Conservation (phyloP, 1,140 invertebrate genomes). For the Lethocerus indicus region DNA sequence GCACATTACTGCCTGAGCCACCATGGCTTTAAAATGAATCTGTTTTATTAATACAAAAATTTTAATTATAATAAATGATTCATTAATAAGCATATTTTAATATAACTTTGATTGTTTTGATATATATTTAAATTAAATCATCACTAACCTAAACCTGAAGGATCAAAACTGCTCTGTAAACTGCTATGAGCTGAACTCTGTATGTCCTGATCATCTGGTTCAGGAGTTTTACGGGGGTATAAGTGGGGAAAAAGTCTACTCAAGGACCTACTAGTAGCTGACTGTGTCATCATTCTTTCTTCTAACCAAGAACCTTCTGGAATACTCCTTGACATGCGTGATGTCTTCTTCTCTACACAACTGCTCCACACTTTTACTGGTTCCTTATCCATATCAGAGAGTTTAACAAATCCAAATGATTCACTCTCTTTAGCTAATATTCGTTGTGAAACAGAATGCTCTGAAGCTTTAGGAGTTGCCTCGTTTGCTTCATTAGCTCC, state of each 20-base stretch:
- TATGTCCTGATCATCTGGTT: neutral
- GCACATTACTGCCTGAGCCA: too few relatives aligned
- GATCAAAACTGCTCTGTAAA: too few relatives aligned
- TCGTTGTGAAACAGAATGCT: conserved; percentile 11
- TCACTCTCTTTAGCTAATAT: conserved; percentile 2
- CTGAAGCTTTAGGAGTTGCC: conserved; percentile 11
- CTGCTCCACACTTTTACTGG: neutral
- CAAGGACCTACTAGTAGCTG: conserved; percentile 19
- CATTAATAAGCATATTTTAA: neutral
- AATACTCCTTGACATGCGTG: conserved; percentile 30
- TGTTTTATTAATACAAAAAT: too few relatives aligned
- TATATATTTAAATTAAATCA: neutral
- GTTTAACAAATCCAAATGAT: conserved; percentile 27
- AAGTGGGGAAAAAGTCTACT: conserved; percentile 29
- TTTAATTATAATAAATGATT: too few relatives aligned
- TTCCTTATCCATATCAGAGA: conserved; percentile 34
- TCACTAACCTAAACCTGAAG: too few relatives aligned
- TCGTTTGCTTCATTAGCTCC: conserved; percentile 1
- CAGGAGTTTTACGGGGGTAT: conserved; percentile 18
- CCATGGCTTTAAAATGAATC: too few relatives aligned
- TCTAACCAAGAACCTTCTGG: conserved; percentile 45
- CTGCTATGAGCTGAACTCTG: conserved; percentile 34
- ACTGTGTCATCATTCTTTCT: conserved; percentile 36
- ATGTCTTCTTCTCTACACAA: conserved; percentile 14
- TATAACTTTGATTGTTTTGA: neutral